These are phyloP conservation scores for Tor tambroides DNA, from an alignment of 2,113 vertebrate species.

Conservation along the genomic window DNA sequence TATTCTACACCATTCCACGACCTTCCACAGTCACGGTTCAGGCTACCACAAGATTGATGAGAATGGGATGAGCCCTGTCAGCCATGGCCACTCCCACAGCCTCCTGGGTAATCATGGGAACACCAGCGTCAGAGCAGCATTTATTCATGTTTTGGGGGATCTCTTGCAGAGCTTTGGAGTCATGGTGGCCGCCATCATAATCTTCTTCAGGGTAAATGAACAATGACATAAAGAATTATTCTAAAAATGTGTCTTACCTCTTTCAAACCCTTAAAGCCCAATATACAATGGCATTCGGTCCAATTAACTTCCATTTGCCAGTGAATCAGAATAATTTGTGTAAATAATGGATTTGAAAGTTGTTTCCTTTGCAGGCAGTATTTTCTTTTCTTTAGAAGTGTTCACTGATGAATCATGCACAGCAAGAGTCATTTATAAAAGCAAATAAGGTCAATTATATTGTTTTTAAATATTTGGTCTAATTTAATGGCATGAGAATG, in stretches of 20 bases:
- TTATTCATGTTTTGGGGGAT: constrained; percentile 94
- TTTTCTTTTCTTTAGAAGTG: no score
- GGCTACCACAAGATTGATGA: constrained; percentile 89
- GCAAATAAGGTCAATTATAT: background rate
- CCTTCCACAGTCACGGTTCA: constrained; percentile 78
- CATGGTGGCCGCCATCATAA: constrained; percentile 89
- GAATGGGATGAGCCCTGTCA: constrained; percentile 67
- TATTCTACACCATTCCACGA: constrained; percentile 90
- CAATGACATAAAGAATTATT: background rate
- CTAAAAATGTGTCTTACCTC: background rate
- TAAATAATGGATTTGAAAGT: background rate
- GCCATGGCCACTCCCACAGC: constrained; percentile 65
- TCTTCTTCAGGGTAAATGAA: constrained; percentile 91
- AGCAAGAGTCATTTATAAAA: background rate
- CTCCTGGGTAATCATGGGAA: constrained; percentile 78
- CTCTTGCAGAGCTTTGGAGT: constrained; percentile 95
- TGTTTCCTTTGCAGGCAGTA: background rate
- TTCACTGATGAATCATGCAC: no score
- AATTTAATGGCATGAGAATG: background rate
- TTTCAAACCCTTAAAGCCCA: background rate
- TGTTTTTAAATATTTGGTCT: background rate
- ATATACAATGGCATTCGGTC: background rate
- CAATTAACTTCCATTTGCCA: background rate
- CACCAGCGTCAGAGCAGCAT: constrained; percentile 92
- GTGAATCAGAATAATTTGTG: background rate